Evolutionary conservation across 2,888 invertebrate species (phyloP), one percentile per base, ranked within the genome.

Genomic region (Stegophylla sp.): DNA sequence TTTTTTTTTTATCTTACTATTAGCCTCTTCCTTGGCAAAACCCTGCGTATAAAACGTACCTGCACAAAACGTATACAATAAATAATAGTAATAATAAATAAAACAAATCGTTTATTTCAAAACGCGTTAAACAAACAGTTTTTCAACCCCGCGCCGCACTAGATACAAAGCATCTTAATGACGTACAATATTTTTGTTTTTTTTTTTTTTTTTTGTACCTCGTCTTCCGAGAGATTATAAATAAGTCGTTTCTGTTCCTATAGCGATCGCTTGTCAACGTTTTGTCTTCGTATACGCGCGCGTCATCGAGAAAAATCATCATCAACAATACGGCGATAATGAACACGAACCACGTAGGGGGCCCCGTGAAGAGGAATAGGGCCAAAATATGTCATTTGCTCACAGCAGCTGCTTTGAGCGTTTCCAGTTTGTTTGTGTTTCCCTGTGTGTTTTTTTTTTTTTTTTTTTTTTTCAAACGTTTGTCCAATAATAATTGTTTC

Each of bases 391-490:
- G 53, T 41, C n/a, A 23, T 53, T 41, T 28, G 41, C 51, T 20
- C 48, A 28, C 64, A 53, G 74, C 64, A 53, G 74, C 48, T 34
- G 74, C 23, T 63, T 43, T 2, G 48, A 63, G 67, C 34, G 63
- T 63, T 75, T 75, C 51, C 23, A 20, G 75, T 75, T 64, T 53
- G 41, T 53, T 64, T 64, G 34, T 51, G 41, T 51, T 64, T 64
- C 12, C 12, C 64, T 26, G 43, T 43, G 41, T 76, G 64, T 76
- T 34, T 34, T 34, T 34, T 34, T 34, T 5, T 34, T 34, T 34
- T 51, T 64, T 51, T n/a, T 53, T 41, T 76, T 66, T 76, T 76
- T 20, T 66, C 64, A 76, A 66, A 76, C 64, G 64, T 76, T 74
- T 23, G 2, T 20, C 48, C 48, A 63, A n/a, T n/a, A n/a, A n/a